phyloP scores from a whole-genome alignment of 2,888 invertebrate genomes.

The Nesidiocoris tenuis region DNA sequence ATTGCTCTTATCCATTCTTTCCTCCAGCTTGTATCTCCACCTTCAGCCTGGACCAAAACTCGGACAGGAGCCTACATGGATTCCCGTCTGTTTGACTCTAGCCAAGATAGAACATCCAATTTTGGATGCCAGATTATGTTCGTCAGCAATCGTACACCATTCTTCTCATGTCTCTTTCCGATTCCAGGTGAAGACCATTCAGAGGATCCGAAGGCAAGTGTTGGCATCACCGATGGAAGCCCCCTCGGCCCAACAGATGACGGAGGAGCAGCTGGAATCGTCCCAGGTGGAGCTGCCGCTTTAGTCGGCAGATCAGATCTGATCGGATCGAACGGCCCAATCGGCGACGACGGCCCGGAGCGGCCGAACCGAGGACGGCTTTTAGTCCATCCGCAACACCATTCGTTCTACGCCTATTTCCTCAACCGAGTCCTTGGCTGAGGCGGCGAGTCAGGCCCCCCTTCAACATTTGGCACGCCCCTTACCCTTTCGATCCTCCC shows the following conservation, averaged over 20 bases:
- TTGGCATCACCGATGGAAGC: conserved; percentile 47
- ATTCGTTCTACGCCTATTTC: conserved; percentile 60
- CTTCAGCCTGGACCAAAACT: too few species aligned
- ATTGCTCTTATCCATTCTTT: too few species aligned
- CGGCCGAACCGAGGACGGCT: conserved; percentile 58
- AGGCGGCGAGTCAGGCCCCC: conserved; percentile 26
- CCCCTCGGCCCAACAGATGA: conserved; percentile 36
- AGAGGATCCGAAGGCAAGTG: conserved; percentile 15
- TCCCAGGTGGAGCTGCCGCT: not conserved
- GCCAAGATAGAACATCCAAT: too few species aligned
- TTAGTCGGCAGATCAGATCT: not conserved
- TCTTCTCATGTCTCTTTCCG: too few species aligned
- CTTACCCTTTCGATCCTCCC: conserved; percentile 36
- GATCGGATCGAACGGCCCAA: not conserved
- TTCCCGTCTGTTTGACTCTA: too few species aligned
- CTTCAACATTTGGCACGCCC: conserved; percentile 30
- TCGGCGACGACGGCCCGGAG: conserved; percentile 51
- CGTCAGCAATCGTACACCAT: too few species aligned
- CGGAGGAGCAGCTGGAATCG: conserved; percentile 46
- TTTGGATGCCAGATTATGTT: too few species aligned
- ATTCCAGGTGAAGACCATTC: conserved; percentile 38
- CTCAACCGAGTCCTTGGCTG: conserved; percentile 60
- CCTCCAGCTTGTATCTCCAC: too few species aligned
- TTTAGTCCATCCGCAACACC: conserved; percentile 57
- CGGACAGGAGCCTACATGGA: too few species aligned